These are phyloP conservation scores for Limulus polyphemus DNA, from an alignment of 2,888 invertebrate species.

Conservation along the genomic window DNA sequence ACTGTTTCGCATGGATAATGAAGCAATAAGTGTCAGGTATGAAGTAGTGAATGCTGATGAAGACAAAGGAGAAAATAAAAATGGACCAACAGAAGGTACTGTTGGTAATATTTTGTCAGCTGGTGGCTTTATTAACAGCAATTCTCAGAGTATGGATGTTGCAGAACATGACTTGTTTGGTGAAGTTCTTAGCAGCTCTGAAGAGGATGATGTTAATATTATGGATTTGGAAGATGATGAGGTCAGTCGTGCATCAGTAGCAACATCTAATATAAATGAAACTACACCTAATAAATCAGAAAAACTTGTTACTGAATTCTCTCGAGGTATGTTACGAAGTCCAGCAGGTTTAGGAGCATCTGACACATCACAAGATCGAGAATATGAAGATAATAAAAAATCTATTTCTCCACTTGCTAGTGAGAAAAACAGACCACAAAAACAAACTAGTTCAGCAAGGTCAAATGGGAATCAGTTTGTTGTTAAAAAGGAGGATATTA, in stretches of 20 bases:
- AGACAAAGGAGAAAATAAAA: slow-evolving; percentile 41
- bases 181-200: slow-evolving; percentile 76
- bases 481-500: slow-evolving; percentile 11
- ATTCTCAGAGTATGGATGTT: slow-evolving; percentile 31
- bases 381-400: slow-evolving; percentile 17
- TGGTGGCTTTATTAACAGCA: slow-evolving; percentile 10
- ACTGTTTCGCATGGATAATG: slow-evolving; percentile 73
- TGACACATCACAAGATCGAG: slow-evolving; percentile 9
- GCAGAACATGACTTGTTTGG: slow-evolving; percentile 81
- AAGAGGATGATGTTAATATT: slow-evolving; percentile 60
- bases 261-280: slow-evolving; percentile 2
- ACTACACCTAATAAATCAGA: slow-evolving; percentile 15
- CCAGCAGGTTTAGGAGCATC: slow-evolving; percentile 2
- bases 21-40: slow-evolving; percentile 76
- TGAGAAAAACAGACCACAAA: slow-evolving; percentile 7
- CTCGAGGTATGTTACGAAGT: slow-evolving; percentile 45
- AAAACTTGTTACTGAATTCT: slow-evolving; percentile 47
- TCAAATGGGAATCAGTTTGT: slow-evolving; percentile 14
- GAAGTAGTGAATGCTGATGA: slow-evolving; percentile 81
- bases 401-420: slow-evolving; percentile 16
- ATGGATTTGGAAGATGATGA: slow-evolving; percentile 62
- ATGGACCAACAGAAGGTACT: slow-evolving; percentile 4
- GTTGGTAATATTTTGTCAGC: slow-evolving; percentile 7
- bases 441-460: slow-evolving; percentile 8
- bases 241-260: slow-evolving; percentile 44